These are phyloP conservation scores for Apodemus sylvaticus DNA, from an alignment of 2,113 vertebrate genomes.

Conservation along the genomic window DNA sequence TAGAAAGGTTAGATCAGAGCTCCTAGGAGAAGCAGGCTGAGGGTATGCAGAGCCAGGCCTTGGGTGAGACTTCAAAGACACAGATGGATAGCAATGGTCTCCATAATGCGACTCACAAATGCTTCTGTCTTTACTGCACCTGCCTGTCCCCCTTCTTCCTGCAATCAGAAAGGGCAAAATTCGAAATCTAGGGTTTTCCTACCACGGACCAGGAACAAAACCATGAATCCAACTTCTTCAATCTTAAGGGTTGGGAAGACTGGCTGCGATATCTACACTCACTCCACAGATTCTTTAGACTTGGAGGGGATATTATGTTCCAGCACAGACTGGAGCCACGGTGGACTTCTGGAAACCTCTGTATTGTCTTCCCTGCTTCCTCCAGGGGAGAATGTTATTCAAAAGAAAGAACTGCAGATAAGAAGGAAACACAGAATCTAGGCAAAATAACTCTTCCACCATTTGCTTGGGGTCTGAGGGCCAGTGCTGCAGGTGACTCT, in stretches of 20 bases:
- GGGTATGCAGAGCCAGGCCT: neutral
- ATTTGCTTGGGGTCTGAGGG: neutral
- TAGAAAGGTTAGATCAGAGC: accelerated
- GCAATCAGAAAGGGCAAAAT: neutral
- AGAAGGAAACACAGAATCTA: too few relatives aligned
- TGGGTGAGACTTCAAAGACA: too few relatives aligned
- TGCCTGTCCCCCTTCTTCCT: neutral
- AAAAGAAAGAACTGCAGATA: neutral
- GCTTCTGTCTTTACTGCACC: too few relatives aligned
- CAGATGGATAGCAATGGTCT: neutral
- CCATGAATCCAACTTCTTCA: neutral
- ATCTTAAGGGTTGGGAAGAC: neutral
- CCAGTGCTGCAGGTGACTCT: neutral
- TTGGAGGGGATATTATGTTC: neutral
- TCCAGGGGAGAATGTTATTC: neutral
- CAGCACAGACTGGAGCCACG: neutral
- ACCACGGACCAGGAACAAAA: neutral
- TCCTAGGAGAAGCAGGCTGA: neutral
- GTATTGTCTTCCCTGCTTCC: neutral
- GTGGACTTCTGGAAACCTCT: neutral
- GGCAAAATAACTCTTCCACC: neutral
- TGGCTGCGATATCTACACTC: neutral
- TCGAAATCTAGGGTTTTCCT: neutral
- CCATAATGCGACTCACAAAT: too few relatives aligned
- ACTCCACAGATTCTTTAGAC: neutral